Evolutionary conservation across 2,797 vertebrate genomes (phyloP).

Genomic region (Gila robusta): DNA sequence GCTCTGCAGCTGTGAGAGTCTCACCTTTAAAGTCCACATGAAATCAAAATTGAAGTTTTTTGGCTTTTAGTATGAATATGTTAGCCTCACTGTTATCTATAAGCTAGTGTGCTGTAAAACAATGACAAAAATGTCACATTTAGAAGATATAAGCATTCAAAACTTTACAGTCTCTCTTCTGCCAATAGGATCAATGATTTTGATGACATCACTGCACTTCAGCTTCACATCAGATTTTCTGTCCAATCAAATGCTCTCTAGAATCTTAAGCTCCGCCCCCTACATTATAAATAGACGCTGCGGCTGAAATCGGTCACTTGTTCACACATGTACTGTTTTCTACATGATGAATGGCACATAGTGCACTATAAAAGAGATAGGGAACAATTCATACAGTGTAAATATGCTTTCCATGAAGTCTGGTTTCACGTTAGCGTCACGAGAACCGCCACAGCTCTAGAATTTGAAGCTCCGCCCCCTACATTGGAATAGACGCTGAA

Average conservation of each 20-base stretch:
- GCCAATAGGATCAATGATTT: neutral
- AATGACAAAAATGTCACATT: neutral
- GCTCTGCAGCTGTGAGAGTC: constrained; percentile 35
- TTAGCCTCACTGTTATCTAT: neutral
- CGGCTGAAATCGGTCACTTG: no score
- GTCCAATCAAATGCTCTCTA: neutral
- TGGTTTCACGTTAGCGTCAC: no score
- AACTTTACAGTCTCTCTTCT: no score
- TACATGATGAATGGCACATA: no score
- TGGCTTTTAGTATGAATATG: neutral
- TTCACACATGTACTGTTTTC: no score
- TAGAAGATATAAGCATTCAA: neutral
- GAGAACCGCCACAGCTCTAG: no score
- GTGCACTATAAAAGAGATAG: no score
- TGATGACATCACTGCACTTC: neutral
- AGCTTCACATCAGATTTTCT: neutral
- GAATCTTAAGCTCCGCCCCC: neutral
- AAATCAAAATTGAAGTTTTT: no score
- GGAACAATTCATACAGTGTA: no score
- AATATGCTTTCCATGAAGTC: no score
- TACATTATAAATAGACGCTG: neutral
- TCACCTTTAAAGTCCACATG: neutral
- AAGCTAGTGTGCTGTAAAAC: neutral
- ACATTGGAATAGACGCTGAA: no score
- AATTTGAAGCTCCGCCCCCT: no score